phyloP scores from a whole-genome alignment of 2,797 vertebrate species.

The Anomalospiza imberbis region DNA sequence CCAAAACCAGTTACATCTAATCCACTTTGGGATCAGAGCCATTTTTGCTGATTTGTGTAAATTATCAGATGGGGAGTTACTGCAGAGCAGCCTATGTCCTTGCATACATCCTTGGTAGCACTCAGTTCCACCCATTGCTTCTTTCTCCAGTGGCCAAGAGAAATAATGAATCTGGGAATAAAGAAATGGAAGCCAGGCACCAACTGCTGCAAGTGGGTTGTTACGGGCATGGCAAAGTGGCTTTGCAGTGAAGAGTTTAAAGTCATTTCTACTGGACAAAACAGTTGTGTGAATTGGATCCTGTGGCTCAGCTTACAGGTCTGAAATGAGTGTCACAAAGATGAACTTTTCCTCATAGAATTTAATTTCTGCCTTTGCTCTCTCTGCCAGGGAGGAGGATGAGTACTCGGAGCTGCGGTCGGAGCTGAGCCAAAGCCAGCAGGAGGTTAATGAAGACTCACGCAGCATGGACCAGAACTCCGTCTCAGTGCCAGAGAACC shows the following conservation, averaged over 20 bases:
- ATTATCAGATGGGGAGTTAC: not conserved
- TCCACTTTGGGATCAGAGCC: not conserved
- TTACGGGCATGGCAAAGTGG: not conserved
- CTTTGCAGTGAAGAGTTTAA: not conserved
- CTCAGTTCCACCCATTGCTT: not conserved
- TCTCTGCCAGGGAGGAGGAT: constrained; percentile 81
- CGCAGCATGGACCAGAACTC: constrained; percentile 83
- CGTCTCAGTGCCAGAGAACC: constrained; percentile 82
- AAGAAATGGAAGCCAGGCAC: not conserved
- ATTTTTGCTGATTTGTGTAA: not conserved
- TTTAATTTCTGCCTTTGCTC: not conserved
- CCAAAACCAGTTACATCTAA: not conserved
- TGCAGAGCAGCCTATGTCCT: not conserved
- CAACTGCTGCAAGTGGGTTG: not conserved
- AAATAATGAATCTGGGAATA: not conserved
- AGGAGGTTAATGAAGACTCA: constrained; percentile 81
- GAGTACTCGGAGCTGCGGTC: constrained; percentile 84
- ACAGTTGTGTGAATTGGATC: not conserved
- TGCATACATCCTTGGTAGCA: not conserved
- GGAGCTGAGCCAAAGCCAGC: constrained; percentile 86
- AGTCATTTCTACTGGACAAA: not conserved
- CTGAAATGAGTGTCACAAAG: not conserved
- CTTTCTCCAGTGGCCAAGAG: not conserved
- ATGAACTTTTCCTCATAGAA: not conserved
- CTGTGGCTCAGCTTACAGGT: not conserved